Evolutionary conservation across 1,140 invertebrate species (phyloP).

Genomic region (Drosophila tsacasi): DNA sequence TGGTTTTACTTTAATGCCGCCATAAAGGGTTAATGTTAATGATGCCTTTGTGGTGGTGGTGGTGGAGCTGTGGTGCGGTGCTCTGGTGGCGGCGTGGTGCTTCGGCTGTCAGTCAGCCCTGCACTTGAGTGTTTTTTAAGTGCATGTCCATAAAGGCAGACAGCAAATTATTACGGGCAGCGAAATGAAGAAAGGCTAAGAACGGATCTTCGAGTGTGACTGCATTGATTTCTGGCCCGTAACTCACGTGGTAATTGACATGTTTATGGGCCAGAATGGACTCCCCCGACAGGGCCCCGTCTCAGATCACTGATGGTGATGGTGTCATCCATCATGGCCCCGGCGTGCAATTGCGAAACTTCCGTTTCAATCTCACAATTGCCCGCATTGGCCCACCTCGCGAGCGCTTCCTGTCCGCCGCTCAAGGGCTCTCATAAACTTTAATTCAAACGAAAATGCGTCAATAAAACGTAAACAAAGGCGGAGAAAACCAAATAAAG

Average conservation of each 20-base stretch:
- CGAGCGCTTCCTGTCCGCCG: constrained; percentile 29
- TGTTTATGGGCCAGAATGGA: constrained; percentile 60
- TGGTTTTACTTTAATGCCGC: constrained; percentile 77
- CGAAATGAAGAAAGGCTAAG: constrained; percentile 23
- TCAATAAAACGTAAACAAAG: constrained; percentile 61
- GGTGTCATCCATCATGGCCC: constrained; percentile 68
- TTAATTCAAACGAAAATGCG: constrained; percentile 54
- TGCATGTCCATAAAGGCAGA: constrained; percentile 77
- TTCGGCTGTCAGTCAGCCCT: constrained; percentile 54
- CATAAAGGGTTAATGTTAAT: constrained; percentile 82
- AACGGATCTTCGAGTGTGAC: constrained; percentile 33
- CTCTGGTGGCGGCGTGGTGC: constrained; percentile 5
- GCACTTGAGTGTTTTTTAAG: constrained; percentile 81
- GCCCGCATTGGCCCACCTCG: constrained; percentile 59
- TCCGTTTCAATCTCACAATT: constrained; percentile 47
- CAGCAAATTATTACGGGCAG: constrained; percentile 68
- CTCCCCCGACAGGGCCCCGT: neutral
- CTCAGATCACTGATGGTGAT: constrained; percentile 13
- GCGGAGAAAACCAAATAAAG: constrained; percentile 34
- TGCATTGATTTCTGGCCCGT: constrained; percentile 74
- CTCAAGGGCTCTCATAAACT: constrained; percentile 52
- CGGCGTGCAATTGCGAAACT: constrained; percentile 58
- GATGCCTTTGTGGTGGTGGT: constrained; percentile 53
- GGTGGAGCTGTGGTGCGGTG: constrained; percentile 7
- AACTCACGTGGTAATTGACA: constrained; percentile 77